These are phyloP conservation scores for Cotesia vestalis DNA, from an alignment of 1,140 invertebrate species.

Conservation along the genomic window DNA sequence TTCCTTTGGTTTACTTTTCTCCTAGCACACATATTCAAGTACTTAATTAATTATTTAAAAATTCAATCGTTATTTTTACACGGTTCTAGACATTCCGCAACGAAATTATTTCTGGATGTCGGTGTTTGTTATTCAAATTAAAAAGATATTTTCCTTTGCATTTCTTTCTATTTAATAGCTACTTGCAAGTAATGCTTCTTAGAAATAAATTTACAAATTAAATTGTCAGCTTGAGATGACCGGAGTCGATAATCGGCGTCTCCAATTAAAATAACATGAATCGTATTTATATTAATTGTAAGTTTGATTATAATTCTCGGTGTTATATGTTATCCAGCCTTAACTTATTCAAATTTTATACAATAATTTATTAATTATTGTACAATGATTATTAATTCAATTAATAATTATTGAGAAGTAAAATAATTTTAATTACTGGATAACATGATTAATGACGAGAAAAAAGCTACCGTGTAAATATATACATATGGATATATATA, in stretches of 20 bases:
- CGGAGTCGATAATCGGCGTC: slow-evolving; percentile 10
- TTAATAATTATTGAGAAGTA: background rate
- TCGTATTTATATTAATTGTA: slow-evolving; percentile 34
- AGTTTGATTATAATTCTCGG: slow-evolving; percentile 17
- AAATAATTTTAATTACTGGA: slow-evolving; percentile 2
- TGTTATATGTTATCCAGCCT: background rate
- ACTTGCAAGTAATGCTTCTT: slow-evolving; percentile 1
- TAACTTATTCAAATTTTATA: slow-evolving; percentile 15
- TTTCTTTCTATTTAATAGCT: background rate
- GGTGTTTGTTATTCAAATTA: slow-evolving; percentile 7
- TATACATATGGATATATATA: slow-evolving; percentile 40
- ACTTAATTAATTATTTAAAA: slow-evolving; percentile 17
- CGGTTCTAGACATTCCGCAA: slow-evolving; percentile 33
- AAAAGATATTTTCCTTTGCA: background rate
- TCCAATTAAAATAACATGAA: background rate
- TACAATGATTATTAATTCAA: background rate
- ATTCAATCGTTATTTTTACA: background rate
- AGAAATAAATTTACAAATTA: slow-evolving; percentile 9
- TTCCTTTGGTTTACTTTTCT: slow-evolving; percentile 2
- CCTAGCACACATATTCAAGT: background rate
- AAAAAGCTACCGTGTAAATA: slow-evolving; percentile 34
- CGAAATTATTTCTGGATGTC: slow-evolving; percentile 18
- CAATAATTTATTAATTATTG: background rate
- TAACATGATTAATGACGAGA: slow-evolving; percentile 25
- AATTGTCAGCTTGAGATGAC: slow-evolving; percentile 2